Percentiles rank a stretch among this genome's conserved stretches.
Conservation (phyloP, 2,797 vertebrate species). For the Cygnus olor region DNA sequence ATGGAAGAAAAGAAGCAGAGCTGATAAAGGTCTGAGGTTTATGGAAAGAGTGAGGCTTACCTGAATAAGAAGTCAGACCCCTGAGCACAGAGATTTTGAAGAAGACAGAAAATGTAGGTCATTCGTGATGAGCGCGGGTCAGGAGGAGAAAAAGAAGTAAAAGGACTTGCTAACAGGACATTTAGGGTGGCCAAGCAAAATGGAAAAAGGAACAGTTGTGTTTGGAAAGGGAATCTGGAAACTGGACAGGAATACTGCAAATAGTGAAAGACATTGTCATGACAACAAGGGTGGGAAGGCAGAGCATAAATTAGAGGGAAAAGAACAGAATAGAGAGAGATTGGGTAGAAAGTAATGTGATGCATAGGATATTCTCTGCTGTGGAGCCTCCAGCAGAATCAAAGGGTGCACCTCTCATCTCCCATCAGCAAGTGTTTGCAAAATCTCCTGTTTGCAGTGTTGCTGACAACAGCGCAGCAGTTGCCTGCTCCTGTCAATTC, state of each 20-base stretch:
- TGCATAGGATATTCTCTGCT: fast-evolving
- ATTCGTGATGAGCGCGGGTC: too few relatives aligned
- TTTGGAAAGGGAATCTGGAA: not conserved
- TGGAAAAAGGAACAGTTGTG: not conserved
- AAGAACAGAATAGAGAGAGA: not conserved
- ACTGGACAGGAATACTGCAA: not conserved
- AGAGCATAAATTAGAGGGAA: not conserved
- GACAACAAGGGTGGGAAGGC: not conserved
- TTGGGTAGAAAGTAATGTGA: fast-evolving
- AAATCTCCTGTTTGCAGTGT: fast-evolving
- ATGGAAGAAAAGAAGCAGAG: not conserved
- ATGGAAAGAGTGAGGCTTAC: not conserved
- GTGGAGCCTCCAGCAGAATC: fast-evolving
- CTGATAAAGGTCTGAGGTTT: not conserved
- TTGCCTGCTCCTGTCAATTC: not conserved
- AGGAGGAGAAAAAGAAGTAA: not conserved
- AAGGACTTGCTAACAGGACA: not conserved
- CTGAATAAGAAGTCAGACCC: not conserved
- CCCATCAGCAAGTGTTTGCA: too few relatives aligned
- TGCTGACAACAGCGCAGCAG: not conserved
- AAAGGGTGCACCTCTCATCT: not conserved
- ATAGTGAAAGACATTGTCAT: fast-evolving
- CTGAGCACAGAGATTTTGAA: not conserved
- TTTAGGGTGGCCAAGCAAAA: not conserved
- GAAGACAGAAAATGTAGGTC: not conserved